These are phyloP conservation scores for Cheumatopsyche charites DNA, from an alignment of 1,140 invertebrate species.

Conservation along the genomic window DNA sequence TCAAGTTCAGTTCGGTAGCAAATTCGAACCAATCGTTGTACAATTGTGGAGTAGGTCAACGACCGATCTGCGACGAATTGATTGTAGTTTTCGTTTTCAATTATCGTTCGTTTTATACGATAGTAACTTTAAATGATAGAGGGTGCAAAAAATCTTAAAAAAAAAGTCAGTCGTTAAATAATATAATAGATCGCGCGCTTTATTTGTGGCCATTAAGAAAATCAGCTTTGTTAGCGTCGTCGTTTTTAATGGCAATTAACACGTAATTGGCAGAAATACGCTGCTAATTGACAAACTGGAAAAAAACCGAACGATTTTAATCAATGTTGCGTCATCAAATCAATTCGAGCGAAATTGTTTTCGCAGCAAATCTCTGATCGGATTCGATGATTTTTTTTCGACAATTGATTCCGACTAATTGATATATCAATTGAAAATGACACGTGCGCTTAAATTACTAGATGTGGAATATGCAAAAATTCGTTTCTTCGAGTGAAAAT, in stretches of 20 bases:
- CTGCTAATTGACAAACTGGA: conserved; percentile 23
- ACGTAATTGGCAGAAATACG: conserved; percentile 25
- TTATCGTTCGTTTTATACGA: no score
- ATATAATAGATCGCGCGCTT: conserved; percentile 6
- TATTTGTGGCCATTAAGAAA: conserved; percentile 8
- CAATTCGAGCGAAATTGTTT: conserved; percentile 6
- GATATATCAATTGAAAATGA: no score
- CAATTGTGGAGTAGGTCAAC: no score
- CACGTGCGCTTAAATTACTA: no score
- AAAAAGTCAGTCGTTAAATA: conserved; percentile 3
- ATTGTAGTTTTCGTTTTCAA: no score
- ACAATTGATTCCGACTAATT: no score
- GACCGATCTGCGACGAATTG: no score
- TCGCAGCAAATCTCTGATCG: neutral
- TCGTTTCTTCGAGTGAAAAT: no score
- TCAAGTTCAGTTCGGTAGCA: no score
- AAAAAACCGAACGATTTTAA: conserved; percentile 18
- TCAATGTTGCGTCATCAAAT: conserved; percentile 21
- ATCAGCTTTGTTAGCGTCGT: conserved; percentile 15
- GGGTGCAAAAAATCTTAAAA: neutral
- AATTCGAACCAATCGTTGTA: no score
- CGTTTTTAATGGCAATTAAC: conserved; percentile 21
- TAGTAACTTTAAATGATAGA: neutral
- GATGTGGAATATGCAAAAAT: no score
- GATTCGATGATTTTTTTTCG: no score